Base-by-base conservation (phyloP, 2,888 invertebrate species). In the Tachina lurida region DNA sequence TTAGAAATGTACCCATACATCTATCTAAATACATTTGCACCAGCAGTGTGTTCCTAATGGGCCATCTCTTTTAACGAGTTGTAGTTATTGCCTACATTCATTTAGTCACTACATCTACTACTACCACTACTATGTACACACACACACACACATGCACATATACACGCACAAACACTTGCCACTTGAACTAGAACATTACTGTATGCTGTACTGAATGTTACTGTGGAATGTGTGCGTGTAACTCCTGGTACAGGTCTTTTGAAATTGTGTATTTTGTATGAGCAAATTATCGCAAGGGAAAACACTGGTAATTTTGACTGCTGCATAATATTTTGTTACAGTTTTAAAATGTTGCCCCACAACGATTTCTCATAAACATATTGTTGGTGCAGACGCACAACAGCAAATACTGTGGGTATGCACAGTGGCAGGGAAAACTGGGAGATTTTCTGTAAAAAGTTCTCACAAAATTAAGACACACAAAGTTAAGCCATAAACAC, bases 261-360 rank as follows among this genome's bases (percentile, higher is more conserved):
- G 63, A 71, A 63, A 62, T 41, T 83, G 62, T 68, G 17, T 73
- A 17, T 60, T 70, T 74, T 74, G 54, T 75, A 58, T 49, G 58
- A 70, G 70, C 74, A 84, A 84, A 71, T 84, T 84, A 76, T 79
- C 65, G 47, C 54, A 60, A 22, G 73, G 56, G 19, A 81, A 15
- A 77, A 70, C 41, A 58, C 58, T 73, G 17, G 49, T 41, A 73
- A 60, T 77, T 77, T 71, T 49, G 62, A 49, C 76, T 82, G 67
- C 82, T 82, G 67, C 49, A 65, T 71, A 71, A 60, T 60, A 82
- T 65, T 76, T 83, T 77, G 71, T 82, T 31, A 71, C 70, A 76
- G 62, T 75, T 82, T 79, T 56, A 63, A 45, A 19, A 56, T n/a
- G 52, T 73, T 73, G 19, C 43, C 60, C 19, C 45, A 58, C 22